Evolutionary conservation across 2,888 invertebrate genomes (phyloP).

Genomic region (Matsumyia berberina): DNA sequence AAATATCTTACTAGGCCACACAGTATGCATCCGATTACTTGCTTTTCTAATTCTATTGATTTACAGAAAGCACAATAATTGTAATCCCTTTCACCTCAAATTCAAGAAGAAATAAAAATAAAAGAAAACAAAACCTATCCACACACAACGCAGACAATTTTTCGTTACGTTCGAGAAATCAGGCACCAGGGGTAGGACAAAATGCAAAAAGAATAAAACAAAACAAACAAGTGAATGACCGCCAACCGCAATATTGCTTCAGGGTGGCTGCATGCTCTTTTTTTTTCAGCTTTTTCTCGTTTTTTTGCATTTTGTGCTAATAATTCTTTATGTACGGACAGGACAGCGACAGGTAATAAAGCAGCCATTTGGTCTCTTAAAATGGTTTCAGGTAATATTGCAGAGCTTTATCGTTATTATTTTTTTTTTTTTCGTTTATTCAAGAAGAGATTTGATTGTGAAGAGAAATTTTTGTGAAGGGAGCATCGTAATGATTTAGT

Average conservation of each 20-base stretch:
- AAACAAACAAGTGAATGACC: conserved; percentile 75
- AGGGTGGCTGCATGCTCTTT: conserved; percentile 68
- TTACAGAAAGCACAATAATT: conserved; percentile 4
- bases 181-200: conserved; percentile 58
- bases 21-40: conserved; percentile 39
- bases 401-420: not conserved
- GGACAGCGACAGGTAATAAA: conserved; percentile 29
- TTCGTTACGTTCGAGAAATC: conserved; percentile 39
- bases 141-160: conserved; percentile 45
- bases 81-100: conserved; percentile 12
- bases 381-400: conserved; percentile 19
- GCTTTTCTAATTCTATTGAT: conserved; percentile 40
- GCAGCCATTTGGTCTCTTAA: conserved; percentile 52
- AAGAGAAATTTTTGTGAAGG: conserved; percentile 23
- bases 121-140: conserved; percentile 18
- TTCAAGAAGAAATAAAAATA: not conserved
- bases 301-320: conserved; percentile 51
- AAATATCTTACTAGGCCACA: conserved; percentile 24
- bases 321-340: conserved; percentile 45
- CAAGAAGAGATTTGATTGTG: conserved; percentile 30
- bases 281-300: conserved; percentile 25
- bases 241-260: conserved; percentile 70
- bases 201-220: conserved; percentile 61
- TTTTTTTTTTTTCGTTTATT: not conserved
- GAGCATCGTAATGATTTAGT: conserved; percentile 16